Evolutionary conservation across 1,140 invertebrate genomes (phyloP).

Genomic region (Heliconius hewitsoni): DNA sequence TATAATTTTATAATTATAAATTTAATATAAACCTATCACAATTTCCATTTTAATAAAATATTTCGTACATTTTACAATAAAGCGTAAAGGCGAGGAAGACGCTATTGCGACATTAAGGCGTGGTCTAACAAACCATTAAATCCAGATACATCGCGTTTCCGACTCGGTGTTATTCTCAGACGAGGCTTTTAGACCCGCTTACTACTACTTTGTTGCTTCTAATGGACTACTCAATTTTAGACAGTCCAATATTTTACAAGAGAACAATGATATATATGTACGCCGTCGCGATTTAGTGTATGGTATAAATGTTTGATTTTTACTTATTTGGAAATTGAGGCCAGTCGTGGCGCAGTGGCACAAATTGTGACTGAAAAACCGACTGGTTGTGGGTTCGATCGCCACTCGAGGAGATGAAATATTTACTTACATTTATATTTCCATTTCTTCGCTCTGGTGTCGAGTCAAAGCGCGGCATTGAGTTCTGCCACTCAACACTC

Average conservation of each 20-base stretch:
- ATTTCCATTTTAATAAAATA: neutral
- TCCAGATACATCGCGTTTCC: constrained; percentile 40
- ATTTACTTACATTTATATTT: too few relatives aligned
- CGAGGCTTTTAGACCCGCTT: constrained; percentile 40
- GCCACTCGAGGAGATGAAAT: too few relatives aligned
- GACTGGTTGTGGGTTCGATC: too few relatives aligned
- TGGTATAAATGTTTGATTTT: neutral
- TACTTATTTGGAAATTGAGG: too few relatives aligned
- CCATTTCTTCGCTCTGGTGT: too few relatives aligned
- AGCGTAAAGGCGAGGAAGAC: neutral
- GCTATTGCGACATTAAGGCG: constrained; percentile 23
- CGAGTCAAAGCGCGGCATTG: too few relatives aligned
- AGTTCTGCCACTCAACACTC: too few relatives aligned
- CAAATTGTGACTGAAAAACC: too few relatives aligned
- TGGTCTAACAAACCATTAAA: constrained; percentile 39
- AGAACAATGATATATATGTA: neutral
- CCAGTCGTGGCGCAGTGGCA: too few relatives aligned
- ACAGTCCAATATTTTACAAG: constrained; percentile 24
- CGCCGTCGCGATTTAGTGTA: neutral
- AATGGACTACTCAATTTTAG: constrained; percentile 42
- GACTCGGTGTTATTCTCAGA: constrained; percentile 37
- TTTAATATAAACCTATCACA: too few relatives aligned
- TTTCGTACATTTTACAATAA: neutral
- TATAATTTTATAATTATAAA: too few relatives aligned
- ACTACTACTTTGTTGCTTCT: constrained; percentile 35